These are phyloP conservation scores for Philypnodon macrostomus DNA, from an alignment of 2,797 vertebrate species.

Conservation along the genomic window DNA sequence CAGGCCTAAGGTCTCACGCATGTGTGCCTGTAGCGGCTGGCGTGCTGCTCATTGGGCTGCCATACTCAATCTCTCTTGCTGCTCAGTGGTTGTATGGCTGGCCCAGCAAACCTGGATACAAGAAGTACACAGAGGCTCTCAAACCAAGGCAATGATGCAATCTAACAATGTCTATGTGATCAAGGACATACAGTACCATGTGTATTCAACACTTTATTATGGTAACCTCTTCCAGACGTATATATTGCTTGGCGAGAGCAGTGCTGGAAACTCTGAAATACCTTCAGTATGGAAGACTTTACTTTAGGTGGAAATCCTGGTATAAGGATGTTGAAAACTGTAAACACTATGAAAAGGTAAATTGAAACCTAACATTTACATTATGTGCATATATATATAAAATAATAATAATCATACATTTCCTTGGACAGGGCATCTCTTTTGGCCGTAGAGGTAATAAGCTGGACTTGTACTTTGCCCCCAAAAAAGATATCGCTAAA, in stretches of 20 bases:
- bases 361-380: neutral
- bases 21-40: constrained; percentile 66
- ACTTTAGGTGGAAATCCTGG: constrained; percentile 73
- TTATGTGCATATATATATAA: neutral
- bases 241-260: constrained; percentile 70
- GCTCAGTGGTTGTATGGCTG: constrained; percentile 75
- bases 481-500: constrained; percentile 19
- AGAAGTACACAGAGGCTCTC: constrained; percentile 76
- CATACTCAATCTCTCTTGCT: constrained; percentile 68
- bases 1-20: constrained; percentile 49
- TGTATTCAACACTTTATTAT: neutral
- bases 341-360: constrained; percentile 73
- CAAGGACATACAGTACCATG: neutral
- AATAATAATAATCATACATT: neutral
- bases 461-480: constrained; percentile 75
- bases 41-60: constrained; percentile 64
- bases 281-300: constrained; percentile 73
- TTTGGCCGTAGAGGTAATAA: constrained; percentile 75
- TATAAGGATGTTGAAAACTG: constrained; percentile 69
- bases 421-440: constrained; percentile 56
- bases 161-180: neutral
- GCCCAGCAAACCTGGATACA: constrained; percentile 74
- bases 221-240: constrained; percentile 42
- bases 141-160: constrained; percentile 68
- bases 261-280: constrained; percentile 73